A percentile compares a stretch with the other conserved stretches of the same genome.
Evolutionary conservation across 2,113 vertebrate genomes (phyloP).

Genomic region (Phasianus colchicus): DNA sequence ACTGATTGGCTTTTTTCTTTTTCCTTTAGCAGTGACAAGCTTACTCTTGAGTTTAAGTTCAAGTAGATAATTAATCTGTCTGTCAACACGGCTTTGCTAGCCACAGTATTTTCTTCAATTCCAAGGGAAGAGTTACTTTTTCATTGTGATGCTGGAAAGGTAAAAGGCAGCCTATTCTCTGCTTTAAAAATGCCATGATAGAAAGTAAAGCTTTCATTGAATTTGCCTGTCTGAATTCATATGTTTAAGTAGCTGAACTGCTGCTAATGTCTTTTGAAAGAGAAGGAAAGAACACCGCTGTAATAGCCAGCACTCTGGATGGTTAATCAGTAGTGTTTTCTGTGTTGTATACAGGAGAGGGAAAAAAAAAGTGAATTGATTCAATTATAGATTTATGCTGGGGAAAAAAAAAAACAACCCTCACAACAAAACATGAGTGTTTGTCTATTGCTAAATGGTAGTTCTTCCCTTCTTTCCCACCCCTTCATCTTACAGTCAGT

Average conservation of each 20-base stretch:
- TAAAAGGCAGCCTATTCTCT: slow-evolving; percentile 34
- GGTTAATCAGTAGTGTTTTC: neutral
- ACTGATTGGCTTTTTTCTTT: neutral
- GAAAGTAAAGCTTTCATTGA: slow-evolving; percentile 49
- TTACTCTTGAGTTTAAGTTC: neutral
- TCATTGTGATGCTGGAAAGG: neutral
- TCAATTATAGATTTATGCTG: neutral
- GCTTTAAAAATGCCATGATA: neutral
- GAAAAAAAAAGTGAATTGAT: neutral
- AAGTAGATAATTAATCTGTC: slow-evolving; percentile 34
- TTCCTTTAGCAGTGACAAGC: neutral
- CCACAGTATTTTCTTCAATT: slow-evolving; percentile 16
- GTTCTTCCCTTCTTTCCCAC: neutral
- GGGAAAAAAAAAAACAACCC: neutral
- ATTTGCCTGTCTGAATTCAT: slow-evolving; percentile 32
- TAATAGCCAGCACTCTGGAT: neutral
- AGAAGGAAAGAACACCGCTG: neutral
- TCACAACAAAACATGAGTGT: neutral
- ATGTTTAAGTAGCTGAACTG: slow-evolving; percentile 20
- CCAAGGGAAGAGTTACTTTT: neutral
- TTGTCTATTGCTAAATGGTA: neutral
- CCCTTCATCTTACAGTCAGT: neutral
- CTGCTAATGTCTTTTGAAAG: slow-evolving; percentile 38
- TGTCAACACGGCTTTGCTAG: slow-evolving; percentile 17
- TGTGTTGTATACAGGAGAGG: neutral